Percentiles rank a stretch among this genome's conserved stretches.
phyloP scores from a whole-genome alignment of 2,113 vertebrate species.

The Varanus komodoensis region DNA sequence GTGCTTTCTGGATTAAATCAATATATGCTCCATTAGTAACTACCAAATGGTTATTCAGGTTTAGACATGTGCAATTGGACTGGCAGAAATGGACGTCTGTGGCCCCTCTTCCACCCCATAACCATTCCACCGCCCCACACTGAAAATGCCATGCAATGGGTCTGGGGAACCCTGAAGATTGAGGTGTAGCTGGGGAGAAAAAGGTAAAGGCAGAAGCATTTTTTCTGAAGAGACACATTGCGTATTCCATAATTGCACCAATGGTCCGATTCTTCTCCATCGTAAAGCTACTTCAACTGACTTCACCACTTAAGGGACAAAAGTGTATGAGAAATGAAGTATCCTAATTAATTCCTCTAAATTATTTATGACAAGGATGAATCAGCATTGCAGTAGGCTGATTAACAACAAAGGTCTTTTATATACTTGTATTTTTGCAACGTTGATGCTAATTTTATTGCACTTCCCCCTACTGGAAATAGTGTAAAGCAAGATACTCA shows the following conservation, averaged over 20 bases:
- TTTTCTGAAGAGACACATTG: no score
- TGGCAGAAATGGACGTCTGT: no score
- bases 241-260: no score
- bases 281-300: not conserved
- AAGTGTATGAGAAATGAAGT: not conserved
- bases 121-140: no score
- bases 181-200: no score
- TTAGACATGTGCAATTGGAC: no score
- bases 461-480: not conserved
- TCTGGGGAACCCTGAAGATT: no score
- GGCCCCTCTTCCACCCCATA: no score
- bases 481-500: slow-evolving; percentile 12
- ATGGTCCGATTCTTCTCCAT: accelerated
- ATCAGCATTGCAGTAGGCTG: not conserved
- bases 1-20: not conserved
- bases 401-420: not conserved
- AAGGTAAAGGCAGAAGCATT: no score
- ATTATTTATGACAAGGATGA: not conserved
- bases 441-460: not conserved
- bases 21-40: not conserved
- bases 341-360: not conserved
- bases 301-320: not conserved
- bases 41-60: no score
- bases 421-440: not conserved
- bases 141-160: no score